A percentile compares a stretch with the other conserved stretches of the same genome.
phyloP scores from a whole-genome alignment of 2,113 vertebrate species.

The Catharus bicknelli region DNA sequence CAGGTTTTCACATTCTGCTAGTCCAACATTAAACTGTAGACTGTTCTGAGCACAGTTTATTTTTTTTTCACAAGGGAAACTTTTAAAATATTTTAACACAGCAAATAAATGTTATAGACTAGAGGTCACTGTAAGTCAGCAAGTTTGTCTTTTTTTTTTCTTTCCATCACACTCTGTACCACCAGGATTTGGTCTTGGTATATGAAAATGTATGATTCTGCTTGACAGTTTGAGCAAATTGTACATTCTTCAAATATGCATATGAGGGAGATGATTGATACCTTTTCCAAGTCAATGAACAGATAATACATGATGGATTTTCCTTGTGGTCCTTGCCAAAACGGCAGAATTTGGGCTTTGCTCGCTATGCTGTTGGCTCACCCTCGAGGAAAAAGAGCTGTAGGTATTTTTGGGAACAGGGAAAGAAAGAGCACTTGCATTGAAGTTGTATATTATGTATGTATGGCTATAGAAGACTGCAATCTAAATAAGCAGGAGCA shows the following conservation, averaged over 20 bases:
- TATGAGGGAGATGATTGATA: neutral
- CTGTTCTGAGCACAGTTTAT: neutral
- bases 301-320: slow-evolving; percentile 5
- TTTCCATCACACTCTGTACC: neutral
- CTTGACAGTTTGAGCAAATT: neutral
- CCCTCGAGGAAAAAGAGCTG: neutral
- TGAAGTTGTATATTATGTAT: neutral
- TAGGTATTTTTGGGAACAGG: neutral
- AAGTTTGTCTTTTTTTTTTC: neutral
- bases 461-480: slow-evolving; percentile 23
- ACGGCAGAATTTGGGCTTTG: neutral
- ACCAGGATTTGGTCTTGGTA: neutral
- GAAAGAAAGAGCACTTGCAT: slow-evolving; percentile 30
- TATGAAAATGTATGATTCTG: slow-evolving; percentile 10
- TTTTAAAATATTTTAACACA: slow-evolving; percentile 4
- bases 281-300: slow-evolving; percentile 33
- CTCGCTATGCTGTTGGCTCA: neutral
- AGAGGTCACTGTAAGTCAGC: neutral
- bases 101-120: neutral
- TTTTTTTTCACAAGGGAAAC: neutral
- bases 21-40: neutral
- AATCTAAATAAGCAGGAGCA: slow-evolving; percentile 6
- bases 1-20: neutral
- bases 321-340: neutral
- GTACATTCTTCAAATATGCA: neutral